Conservation (phyloP, 2,113 vertebrate genomes). For the Blennius ocellaris region DNA sequence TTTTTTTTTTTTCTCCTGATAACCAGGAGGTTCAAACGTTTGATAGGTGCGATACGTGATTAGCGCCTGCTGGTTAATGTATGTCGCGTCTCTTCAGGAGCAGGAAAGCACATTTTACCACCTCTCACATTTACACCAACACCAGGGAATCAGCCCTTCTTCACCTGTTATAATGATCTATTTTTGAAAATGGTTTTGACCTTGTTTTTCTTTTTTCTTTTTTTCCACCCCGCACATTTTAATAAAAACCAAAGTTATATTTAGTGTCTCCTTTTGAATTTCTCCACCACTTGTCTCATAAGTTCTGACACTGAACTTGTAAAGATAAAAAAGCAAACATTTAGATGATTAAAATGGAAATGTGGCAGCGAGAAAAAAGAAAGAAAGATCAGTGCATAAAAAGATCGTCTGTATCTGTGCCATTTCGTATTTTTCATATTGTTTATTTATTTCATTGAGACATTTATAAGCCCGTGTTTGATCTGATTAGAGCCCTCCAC, state of each 20-base stretch:
- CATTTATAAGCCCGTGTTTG: slow-evolving; percentile 44
- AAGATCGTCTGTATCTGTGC: slow-evolving; percentile 32
- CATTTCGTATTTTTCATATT: slow-evolving; percentile 29
- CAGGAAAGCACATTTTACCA: slow-evolving; percentile 22
- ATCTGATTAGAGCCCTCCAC: slow-evolving; percentile 36
- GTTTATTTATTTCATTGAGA: slow-evolving; percentile 56
- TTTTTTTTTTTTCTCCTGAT: slow-evolving; percentile 26
- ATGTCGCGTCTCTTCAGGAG: slow-evolving; percentile 36
- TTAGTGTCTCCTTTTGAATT: neutral
- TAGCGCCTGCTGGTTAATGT: slow-evolving; percentile 63
- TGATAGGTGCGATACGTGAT: slow-evolving; percentile 47
- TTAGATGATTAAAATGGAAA: slow-evolving; percentile 44
- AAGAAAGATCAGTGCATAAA: slow-evolving; percentile 24
- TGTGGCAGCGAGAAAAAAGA: slow-evolving; percentile 1
- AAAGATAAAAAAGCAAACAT: slow-evolving; percentile 25
- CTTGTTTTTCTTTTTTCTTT: neutral
- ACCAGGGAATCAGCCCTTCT: neutral
- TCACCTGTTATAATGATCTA: slow-evolving; percentile 6
- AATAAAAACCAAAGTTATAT: slow-evolving; percentile 23
- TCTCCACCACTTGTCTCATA: slow-evolving; percentile 23
- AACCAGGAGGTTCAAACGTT: slow-evolving; percentile 47
- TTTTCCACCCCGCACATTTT: neutral
- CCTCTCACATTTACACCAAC: slow-evolving; percentile 7
- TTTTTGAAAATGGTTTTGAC: slow-evolving; percentile 26
- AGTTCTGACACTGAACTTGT: slow-evolving; percentile 20